A percentile compares a stretch with the other conserved stretches of the same genome.
These are phyloP conservation scores for Zeuzera pyrina DNA, from an alignment of 2,888 invertebrate species.

Conservation along the genomic window DNA sequence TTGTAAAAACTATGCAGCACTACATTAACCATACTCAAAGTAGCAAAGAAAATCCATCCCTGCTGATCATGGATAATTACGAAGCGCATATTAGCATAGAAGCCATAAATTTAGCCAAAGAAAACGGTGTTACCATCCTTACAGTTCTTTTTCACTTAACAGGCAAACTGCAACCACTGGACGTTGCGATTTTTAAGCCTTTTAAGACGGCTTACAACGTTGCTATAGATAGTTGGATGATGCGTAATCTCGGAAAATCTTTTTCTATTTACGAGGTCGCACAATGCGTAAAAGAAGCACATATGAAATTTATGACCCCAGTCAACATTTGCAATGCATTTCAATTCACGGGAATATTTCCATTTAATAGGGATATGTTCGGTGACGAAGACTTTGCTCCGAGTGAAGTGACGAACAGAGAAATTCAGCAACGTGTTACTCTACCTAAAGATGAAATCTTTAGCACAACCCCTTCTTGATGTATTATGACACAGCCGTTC, in stretches of 20 bases:
- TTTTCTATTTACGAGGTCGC: slow-evolving; percentile 33
- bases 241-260: slow-evolving; percentile 30
- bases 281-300: slow-evolving; percentile 17
- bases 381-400: slow-evolving; percentile 22
- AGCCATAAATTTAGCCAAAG: slow-evolving; percentile 24
- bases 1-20: slow-evolving; percentile 26
- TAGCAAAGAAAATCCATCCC: slow-evolving; percentile 17
- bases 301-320: slow-evolving; percentile 22
- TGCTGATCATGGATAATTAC: slow-evolving; percentile 30
- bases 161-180: slow-evolving; percentile 38
- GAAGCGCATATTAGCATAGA: slow-evolving; percentile 23
- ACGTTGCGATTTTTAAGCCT: slow-evolving; percentile 32
- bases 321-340: slow-evolving; percentile 26
- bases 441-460: too few relatives aligned
- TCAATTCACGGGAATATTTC: slow-evolving; percentile 16
- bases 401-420: slow-evolving; percentile 14
- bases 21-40: slow-evolving; percentile 23
- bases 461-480: too few relatives aligned
- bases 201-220: slow-evolving; percentile 29
- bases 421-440: too few relatives aligned
- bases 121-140: slow-evolving; percentile 33
- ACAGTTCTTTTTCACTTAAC: slow-evolving; percentile 37
- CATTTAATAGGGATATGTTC: slow-evolving; percentile 22
- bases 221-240: slow-evolving; percentile 26
- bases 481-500: too few relatives aligned